These are phyloP conservation scores for Blastobasis adustella DNA, from an alignment of 2,888 invertebrate genomes.

Conservation along the genomic window DNA sequence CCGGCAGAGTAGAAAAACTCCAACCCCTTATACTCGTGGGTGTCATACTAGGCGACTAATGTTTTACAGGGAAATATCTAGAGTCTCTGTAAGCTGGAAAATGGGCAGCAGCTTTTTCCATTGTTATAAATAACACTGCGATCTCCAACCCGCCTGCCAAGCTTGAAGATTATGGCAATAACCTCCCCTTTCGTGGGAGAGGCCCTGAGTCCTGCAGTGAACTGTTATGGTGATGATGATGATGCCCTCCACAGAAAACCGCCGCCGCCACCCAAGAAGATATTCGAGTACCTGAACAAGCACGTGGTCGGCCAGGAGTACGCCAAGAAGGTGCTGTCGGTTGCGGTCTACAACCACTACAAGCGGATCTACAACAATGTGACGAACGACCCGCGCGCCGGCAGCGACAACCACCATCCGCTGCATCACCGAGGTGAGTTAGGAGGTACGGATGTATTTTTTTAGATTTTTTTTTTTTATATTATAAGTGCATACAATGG, in stretches of 20 bases:
- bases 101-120: too few relatives aligned
- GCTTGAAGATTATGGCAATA: too few relatives aligned
- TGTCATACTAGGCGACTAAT: too few relatives aligned
- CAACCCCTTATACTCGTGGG: too few relatives aligned
- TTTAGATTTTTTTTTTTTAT: neutral
- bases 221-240: too few relatives aligned
- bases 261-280: constrained; percentile 97
- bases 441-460: neutral
- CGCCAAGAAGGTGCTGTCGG: constrained; percentile 97
- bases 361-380: constrained; percentile 97
- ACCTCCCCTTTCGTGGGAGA: too few relatives aligned
- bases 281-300: constrained; percentile 95
- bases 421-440: constrained; percentile 79
- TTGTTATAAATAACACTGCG: too few relatives aligned
- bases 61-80: too few relatives aligned
- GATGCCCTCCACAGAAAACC: constrained; percentile 77
- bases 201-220: too few relatives aligned
- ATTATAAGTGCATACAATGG: neutral
- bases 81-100: too few relatives aligned
- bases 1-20: too few relatives aligned
- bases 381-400: constrained; percentile 31
- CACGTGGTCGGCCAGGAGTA: constrained; percentile 98
- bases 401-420: constrained; percentile 76
- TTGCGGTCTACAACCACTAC: constrained; percentile 99
- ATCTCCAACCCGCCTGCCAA: too few relatives aligned